Percentiles rank a stretch among this genome's conserved stretches.
These are phyloP conservation scores for Cotesia vestalis DNA, from an alignment of 1,140 invertebrate species.

Conservation along the genomic window DNA sequence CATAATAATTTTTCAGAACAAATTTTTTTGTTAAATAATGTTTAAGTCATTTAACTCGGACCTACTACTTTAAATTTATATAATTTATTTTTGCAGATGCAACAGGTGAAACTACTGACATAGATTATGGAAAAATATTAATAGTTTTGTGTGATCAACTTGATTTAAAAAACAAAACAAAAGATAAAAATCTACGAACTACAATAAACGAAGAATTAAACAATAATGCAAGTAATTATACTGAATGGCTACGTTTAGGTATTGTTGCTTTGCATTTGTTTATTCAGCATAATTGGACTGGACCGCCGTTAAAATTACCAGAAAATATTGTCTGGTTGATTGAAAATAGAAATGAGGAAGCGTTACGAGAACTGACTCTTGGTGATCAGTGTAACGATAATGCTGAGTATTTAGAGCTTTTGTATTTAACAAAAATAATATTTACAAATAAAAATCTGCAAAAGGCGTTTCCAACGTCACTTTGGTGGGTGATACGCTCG, in stretches of 20 bases:
- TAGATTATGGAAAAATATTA: slow-evolving; percentile 17
- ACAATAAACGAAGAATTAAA: slow-evolving; percentile 13
- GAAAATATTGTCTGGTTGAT: slow-evolving; percentile 62
- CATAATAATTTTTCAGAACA: too few species aligned
- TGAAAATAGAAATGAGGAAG: slow-evolving; percentile 69
- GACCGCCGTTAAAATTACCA: slow-evolving; percentile 67
- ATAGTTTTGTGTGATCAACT: slow-evolving; percentile 20
- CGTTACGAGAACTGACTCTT: slow-evolving; percentile 53
- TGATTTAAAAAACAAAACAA: not conserved
- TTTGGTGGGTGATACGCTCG: slow-evolving; percentile 80
- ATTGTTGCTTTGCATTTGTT: slow-evolving; percentile 75
- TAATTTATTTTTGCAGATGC: slow-evolving; percentile 1
- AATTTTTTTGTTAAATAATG: too few species aligned
- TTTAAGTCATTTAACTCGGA: not conserved
- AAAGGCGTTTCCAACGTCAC: slow-evolving; percentile 60
- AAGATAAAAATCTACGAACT: slow-evolving; percentile 5
- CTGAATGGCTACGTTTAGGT: slow-evolving; percentile 62
- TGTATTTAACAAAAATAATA: slow-evolving; percentile 74
- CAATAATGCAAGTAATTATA: slow-evolving; percentile 5
- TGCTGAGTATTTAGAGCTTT: slow-evolving; percentile 70
- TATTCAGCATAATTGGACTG: slow-evolving; percentile 83
- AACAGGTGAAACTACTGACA: not conserved
- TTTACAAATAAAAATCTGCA: slow-evolving; percentile 66
- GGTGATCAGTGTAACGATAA: slow-evolving; percentile 68
- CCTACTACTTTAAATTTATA: too few species aligned